Evolutionary conservation across 2,888 invertebrate species (phyloP).

Genomic region (Cephus runcator): DNA sequence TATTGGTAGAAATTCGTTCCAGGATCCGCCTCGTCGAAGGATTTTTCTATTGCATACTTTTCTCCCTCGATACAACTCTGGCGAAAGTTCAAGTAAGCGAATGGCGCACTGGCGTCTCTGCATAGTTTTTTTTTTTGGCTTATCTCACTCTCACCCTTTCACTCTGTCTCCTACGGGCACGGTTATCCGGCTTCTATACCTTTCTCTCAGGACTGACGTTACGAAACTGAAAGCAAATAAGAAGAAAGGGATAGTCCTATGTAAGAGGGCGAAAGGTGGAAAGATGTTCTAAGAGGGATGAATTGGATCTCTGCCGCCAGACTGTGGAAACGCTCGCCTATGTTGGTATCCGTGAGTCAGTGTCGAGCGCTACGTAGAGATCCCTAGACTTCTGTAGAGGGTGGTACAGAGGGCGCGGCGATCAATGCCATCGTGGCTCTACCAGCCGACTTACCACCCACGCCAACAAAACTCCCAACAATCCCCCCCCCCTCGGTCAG

Average conservation of each 20-base stretch:
- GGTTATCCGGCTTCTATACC: constrained; percentile 13
- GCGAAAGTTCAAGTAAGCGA: neutral
- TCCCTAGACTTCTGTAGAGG: neutral
- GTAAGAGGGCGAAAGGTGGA: constrained; percentile 13
- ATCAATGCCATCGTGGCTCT: constrained; percentile 43
- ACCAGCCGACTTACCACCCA: constrained; percentile 32
- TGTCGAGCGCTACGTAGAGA: constrained; percentile 11
- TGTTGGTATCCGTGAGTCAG: constrained; percentile 7
- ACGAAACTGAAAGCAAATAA: constrained; percentile 12
- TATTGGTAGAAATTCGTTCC: neutral
- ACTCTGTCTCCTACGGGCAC: neutral
- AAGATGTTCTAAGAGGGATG: constrained; percentile 34
- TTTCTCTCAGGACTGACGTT: constrained; percentile 5
- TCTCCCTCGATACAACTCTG: neutral
- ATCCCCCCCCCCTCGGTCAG: neutral
- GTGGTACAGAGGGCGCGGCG: constrained; percentile 36
- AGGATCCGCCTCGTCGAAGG: neutral
- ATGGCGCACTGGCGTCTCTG: neutral
- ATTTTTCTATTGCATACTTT: neutral
- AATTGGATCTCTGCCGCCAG: constrained; percentile 24
- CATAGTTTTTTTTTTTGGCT: neutral
- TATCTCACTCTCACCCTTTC: neutral
- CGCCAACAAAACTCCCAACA: constrained; percentile 21
- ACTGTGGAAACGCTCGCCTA: constrained; percentile 23
- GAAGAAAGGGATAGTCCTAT: neutral